Evolutionary conservation across 2,888 invertebrate genomes (phyloP).

Genomic region (Thera obeliscata): DNA sequence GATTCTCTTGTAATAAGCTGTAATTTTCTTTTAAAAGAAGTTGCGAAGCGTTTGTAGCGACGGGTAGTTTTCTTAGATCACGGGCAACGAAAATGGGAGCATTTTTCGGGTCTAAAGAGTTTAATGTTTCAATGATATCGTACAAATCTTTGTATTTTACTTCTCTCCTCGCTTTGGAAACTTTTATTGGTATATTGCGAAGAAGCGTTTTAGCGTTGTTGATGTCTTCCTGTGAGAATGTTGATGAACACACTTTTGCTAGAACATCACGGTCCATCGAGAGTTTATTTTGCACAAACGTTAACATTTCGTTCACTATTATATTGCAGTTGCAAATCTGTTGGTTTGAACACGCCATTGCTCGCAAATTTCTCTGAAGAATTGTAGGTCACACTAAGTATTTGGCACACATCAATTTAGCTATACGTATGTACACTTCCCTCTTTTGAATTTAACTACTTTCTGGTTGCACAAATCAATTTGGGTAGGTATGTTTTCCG

Average conservation of each 20-base stretch:
- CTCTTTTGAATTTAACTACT: too few species aligned
- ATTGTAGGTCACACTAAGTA: too few species aligned
- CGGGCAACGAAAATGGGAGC: not conserved
- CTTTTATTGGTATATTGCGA: not conserved
- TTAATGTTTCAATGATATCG: not conserved
- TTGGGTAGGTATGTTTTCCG: too few species aligned
- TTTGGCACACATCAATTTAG: not conserved
- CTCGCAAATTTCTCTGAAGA: not conserved
- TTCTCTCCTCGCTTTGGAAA: not conserved
- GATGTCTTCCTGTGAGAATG: not conserved
- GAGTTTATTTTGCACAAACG: conserved; percentile 5
- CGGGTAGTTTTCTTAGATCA: not conserved
- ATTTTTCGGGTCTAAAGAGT: not conserved
- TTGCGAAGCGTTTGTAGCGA: not conserved
- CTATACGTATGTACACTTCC: too few species aligned
- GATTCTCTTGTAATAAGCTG: not conserved
- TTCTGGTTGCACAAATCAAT: too few species aligned
- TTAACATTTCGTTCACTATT: conserved; percentile 15
- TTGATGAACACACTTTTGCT: not conserved
- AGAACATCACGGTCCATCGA: not conserved
- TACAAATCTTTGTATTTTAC: conserved; percentile 1
- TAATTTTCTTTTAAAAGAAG: conserved; percentile 1
- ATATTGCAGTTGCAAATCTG: conserved; percentile 3
- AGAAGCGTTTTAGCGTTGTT: not conserved
- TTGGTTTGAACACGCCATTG: not conserved